Base-by-base conservation (phyloP, 2,797 vertebrate genomes). In the Leucoraja ocellata region DNA sequence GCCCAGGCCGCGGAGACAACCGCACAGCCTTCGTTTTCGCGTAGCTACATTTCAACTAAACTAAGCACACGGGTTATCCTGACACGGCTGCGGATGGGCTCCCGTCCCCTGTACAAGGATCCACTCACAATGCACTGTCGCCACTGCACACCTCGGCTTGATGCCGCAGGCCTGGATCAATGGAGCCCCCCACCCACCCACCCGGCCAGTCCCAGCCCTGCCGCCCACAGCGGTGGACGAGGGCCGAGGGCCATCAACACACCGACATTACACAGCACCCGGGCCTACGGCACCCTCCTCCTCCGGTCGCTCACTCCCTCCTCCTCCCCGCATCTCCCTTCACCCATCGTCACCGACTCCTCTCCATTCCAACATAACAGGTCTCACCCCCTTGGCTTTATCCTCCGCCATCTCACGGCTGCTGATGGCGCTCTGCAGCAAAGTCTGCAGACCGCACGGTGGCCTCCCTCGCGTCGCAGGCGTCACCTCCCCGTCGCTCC, bases 321-420 rank as follows among this genome's bases (percentile, higher is more conserved):
- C 32, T 32, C 32, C 65, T 21, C 71, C 23, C 71, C 18, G 46
- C 46, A 23, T 74, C 71, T 6, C 16, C 71, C 21, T 74, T 74
- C 71, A 74, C 46, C 46, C 46, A 54, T 54, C 46, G 46, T 54
- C 46, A 54, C 46, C 46, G 46, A 54, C 46, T 54, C 46, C 46
- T 4, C 4, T 4, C 46, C 46, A 39, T 2, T 39, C 39, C 39
- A 39, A 18, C 36, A 11, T 18, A 0, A 8, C n/a, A 65, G 32
- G 32, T 36, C 84, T 88, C 83, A 88, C 84, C 84, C 84, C 84
- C 63, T 88, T 88, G 14, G 84, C 84, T 88, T 88, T 88, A 36
- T 88, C 84, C n/a, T 88, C 84, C 14, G 84, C 84, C 84, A 88
- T 88, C 36, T 88, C 63, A 18, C 61, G n/a, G 81, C 46, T 68